Evolutionary conservation across 2,797 vertebrate species (phyloP).

Genomic region (Tinamus major): DNA sequence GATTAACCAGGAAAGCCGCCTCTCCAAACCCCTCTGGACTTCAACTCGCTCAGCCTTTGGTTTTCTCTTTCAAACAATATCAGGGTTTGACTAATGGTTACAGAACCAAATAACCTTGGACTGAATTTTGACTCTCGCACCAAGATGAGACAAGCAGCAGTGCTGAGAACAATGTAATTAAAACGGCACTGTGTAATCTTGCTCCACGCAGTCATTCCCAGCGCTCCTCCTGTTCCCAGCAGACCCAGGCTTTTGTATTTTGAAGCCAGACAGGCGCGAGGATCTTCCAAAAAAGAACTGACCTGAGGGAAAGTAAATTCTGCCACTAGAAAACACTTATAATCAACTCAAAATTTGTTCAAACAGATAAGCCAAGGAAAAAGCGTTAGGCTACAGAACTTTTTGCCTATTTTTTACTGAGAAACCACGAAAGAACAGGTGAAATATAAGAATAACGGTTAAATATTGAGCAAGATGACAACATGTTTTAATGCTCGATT

Average conservation of each 20-base stretch:
- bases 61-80: conserved; percentile 37
- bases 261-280: conserved; percentile 59
- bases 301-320: conserved; percentile 66
- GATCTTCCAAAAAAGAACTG: conserved; percentile 65
- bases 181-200: conserved; percentile 60
- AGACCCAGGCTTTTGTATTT: conserved; percentile 67
- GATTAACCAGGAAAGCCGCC: rapidly evolving
- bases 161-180: conserved; percentile 67
- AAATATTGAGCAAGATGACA: not conserved
- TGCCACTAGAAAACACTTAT: conserved; percentile 71
- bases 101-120: conserved; percentile 49
- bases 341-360: conserved; percentile 69
- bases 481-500: rapidly evolving
- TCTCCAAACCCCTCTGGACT: not conserved
- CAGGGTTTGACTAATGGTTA: conserved; percentile 21
- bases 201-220: conserved; percentile 54
- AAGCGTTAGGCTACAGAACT: not conserved
- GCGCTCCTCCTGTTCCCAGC: conserved; percentile 47
- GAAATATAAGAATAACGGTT: not conserved
- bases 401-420: not conserved
- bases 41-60: not conserved
- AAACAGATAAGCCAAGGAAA: conserved; percentile 40
- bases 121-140: conserved; percentile 51
- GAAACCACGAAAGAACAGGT: not conserved
- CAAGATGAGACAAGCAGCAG: conserved; percentile 56